phyloP scores from a whole-genome alignment of 2,888 invertebrate genomes.

The Prenolepis imparis region DNA sequence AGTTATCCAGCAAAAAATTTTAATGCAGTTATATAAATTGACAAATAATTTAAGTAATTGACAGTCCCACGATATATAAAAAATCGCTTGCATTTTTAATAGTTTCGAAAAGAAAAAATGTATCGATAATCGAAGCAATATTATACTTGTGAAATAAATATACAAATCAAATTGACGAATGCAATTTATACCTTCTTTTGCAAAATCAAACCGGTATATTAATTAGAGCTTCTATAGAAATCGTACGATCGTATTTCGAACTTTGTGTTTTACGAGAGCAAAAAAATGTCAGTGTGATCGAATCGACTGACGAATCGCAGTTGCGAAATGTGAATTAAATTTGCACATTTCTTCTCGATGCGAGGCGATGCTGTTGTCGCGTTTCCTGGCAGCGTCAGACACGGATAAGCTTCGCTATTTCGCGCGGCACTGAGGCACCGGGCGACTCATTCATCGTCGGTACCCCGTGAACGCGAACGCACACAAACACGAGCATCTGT shows the following conservation, averaged over 20 bases:
- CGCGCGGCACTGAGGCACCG: constrained; percentile 76
- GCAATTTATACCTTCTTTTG: constrained; percentile 12
- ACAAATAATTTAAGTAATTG: neutral
- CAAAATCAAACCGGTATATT: neutral
- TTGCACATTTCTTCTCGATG: neutral
- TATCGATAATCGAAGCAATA: neutral
- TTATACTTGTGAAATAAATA: neutral
- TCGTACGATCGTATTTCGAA: neutral
- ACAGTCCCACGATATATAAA: neutral
- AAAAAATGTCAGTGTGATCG: neutral
- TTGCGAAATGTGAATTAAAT: neutral
- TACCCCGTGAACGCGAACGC: constrained; percentile 37
- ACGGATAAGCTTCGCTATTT: constrained; percentile 69
- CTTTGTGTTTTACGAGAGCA: neutral
- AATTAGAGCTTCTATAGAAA: too few relatives aligned
- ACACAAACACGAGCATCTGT: constrained; percentile 10
- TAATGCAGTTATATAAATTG: neutral
- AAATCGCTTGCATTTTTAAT: neutral
- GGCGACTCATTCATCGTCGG: constrained; percentile 67
- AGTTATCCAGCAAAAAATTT: neutral
- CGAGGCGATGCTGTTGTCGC: neutral
- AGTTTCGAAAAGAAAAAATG: neutral
- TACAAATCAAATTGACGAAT: neutral
- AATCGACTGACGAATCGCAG: neutral
- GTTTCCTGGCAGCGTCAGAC: constrained; percentile 58